Evolutionary conservation across 2,888 invertebrate species (phyloP).

Genomic region (Tryphoninae sp.): DNA sequence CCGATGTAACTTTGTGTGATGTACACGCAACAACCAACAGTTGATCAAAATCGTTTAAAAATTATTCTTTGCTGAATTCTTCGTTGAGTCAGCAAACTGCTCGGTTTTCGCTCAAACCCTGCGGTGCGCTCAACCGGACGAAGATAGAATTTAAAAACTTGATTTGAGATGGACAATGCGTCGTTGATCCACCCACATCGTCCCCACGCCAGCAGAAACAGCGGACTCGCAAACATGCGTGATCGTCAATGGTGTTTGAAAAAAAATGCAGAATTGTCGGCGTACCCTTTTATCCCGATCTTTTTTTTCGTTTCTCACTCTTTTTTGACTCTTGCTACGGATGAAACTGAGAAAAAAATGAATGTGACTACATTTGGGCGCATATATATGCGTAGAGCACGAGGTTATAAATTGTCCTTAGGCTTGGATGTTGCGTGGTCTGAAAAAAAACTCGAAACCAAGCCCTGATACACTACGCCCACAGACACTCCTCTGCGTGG

Average conservation of each 20-base stretch:
- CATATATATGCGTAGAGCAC: conserved; percentile 15
- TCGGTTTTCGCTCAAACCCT: conserved; percentile 22
- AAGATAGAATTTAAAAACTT: conserved; percentile 53
- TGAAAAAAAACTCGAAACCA: conserved; percentile 44
- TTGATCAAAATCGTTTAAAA: background rate
- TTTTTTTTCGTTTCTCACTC: conserved; percentile 18
- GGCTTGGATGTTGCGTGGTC: conserved; percentile 48
- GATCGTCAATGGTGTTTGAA: conserved; percentile 46
- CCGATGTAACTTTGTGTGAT: too few relatives aligned
- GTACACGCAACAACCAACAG: too few relatives aligned
- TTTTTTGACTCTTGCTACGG: background rate
- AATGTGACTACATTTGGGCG: background rate
- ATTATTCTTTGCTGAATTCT: background rate
- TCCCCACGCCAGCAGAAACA: conserved; percentile 29
- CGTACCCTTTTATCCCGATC: conserved; percentile 22
- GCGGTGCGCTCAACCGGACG: conserved; percentile 26
- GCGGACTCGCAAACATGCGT: conserved; percentile 54
- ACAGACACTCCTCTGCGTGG: background rate
- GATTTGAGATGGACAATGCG: conserved; percentile 55
- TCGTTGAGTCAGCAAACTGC: background rate
- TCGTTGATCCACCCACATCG: conserved; percentile 63
- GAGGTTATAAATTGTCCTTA: conserved; percentile 45
- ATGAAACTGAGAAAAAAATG: conserved; percentile 2
- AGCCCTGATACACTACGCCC: conserved; percentile 44
- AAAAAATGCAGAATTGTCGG: conserved; percentile 40